Base-by-base conservation (phyloP, 2,797 vertebrate species). In the Peromyscus aztecus region DNA sequence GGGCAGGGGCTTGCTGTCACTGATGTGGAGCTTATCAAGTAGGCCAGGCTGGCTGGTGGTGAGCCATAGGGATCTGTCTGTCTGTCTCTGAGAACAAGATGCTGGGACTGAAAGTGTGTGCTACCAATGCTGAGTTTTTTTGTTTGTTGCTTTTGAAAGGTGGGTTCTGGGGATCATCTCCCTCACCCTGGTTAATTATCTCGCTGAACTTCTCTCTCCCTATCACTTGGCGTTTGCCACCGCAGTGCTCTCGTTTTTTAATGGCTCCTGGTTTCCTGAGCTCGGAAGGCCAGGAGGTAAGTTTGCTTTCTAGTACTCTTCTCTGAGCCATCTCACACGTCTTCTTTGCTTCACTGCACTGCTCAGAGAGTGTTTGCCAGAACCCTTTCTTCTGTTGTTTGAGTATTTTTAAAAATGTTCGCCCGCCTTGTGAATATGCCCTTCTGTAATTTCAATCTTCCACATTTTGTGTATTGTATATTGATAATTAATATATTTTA, bases 391-490 rank as follows among this genome's bases (percentile, higher is more conserved):
- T 69, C 59, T 77, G 31, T 91, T 75, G 40, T 46, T 23, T 81
- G 88, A 89, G 59, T 46, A 43, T 46, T 52, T 34, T 24, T 0
- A 37, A 67, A 49, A 67, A 49, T n/a, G 37, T 83, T 43, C 27
- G 19, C 24, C 63, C 13, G 5, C 16, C 52, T 40, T 27, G 69
- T 75, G 49, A 40, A 40, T 63, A 61, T 65, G 55, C 49, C 37
- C 34, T 69, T 92, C 49, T 65, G 93, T 63, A 31, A n/a, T n/a
- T 46, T 76, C 63, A 91, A 27, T 59, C 82, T 95, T 14, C 57
- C 55, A 37, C 16, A 81, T 89, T 46, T 27, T 12, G 19, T 37
- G 43, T 34, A 34, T 31, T 78, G 17, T 52, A 34, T 21, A 78
- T 34, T 55, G 31, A 78, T 34, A 78, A 78, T 52, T 52, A 77